Conservation (phyloP, 2,797 vertebrate species). For the Euphonia xanthogaster region DNA sequence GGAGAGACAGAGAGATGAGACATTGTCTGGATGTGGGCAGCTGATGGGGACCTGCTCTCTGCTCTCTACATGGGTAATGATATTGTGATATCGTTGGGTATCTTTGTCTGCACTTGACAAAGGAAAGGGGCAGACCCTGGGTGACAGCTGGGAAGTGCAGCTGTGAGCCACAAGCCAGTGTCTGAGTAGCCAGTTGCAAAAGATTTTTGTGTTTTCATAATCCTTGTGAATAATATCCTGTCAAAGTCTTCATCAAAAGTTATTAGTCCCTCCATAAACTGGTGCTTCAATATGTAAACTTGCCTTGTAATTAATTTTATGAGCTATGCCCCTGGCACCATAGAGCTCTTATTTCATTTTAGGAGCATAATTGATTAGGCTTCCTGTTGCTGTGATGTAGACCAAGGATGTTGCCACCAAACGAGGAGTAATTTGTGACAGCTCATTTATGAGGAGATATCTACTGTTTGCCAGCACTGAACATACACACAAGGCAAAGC, state of each 20-base stretch:
- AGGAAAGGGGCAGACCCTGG: conserved; percentile 40
- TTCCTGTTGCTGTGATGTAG: conserved; percentile 60
- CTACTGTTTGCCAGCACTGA: not conserved
- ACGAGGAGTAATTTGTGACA: conserved; percentile 56
- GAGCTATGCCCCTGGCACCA: conserved; percentile 55
- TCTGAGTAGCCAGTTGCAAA: conserved; percentile 68
- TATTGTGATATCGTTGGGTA: rapidly evolving
- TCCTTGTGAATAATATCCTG: conserved; percentile 53
- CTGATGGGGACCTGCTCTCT: not conserved
- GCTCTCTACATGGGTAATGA: not conserved
- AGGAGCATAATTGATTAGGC: conserved; percentile 66
- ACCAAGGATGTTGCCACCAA: conserved; percentile 38
- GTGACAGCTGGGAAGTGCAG: conserved; percentile 79
- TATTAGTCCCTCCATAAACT: conserved; percentile 62
- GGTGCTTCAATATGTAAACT: conserved; percentile 65
- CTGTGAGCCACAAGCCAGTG: conserved; percentile 79
- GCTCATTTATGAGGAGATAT: conserved; percentile 31
- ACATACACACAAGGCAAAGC: not conserved
- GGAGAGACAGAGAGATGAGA: not conserved
- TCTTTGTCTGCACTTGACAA: conserved; percentile 7
- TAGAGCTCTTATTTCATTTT: conserved; percentile 65
- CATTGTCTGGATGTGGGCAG: not conserved
- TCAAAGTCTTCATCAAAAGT: conserved; percentile 61
- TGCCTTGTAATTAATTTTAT: conserved; percentile 68
- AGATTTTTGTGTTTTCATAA: conserved; percentile 55